These are phyloP conservation scores for Speoplatyrhinus poulsoni DNA, from an alignment of 2,113 vertebrate species.

Conservation along the genomic window DNA sequence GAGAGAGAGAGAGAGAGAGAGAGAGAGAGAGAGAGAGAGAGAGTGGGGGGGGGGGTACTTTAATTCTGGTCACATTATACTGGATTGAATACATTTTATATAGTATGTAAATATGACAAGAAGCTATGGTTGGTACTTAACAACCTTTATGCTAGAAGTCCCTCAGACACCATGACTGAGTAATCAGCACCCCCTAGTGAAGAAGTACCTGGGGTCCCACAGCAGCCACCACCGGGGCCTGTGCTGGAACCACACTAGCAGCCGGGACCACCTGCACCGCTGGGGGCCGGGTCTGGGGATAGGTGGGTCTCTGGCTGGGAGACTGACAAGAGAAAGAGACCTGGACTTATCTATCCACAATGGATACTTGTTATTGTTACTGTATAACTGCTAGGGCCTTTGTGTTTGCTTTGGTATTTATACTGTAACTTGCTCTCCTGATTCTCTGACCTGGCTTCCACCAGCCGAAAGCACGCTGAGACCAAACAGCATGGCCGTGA, in stretches of 20 bases:
- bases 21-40: not conserved
- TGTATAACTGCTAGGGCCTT: too few species aligned
- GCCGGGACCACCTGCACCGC: slow-evolving; percentile 19
- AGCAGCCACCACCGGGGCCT: not conserved
- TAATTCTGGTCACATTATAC: too few species aligned
- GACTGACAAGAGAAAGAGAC: slow-evolving; percentile 32
- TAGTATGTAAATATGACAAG: too few species aligned
- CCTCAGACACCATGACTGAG: not conserved
- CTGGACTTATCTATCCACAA: not conserved
- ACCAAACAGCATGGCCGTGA: slow-evolving; percentile 77
- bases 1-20: not conserved
- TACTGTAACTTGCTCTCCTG: too few species aligned
- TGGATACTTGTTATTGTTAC: too few species aligned
- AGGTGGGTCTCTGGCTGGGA: slow-evolving; percentile 45
- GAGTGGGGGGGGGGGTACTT: too few species aligned
- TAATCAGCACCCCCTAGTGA: not conserved
- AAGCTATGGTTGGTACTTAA: too few species aligned
- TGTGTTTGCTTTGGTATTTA: too few species aligned
- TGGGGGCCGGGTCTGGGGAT: slow-evolving; percentile 64
- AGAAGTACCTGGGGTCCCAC: slow-evolving; percentile 59
- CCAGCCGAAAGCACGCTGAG: slow-evolving; percentile 74
- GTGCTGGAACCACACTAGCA: slow-evolving; percentile 1
- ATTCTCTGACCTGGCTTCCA: slow-evolving; percentile 59
- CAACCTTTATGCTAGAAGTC: too few species aligned
- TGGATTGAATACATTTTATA: too few species aligned